Conservation (phyloP, 2,113 vertebrate genomes). For the Camelus bactrianus region DNA sequence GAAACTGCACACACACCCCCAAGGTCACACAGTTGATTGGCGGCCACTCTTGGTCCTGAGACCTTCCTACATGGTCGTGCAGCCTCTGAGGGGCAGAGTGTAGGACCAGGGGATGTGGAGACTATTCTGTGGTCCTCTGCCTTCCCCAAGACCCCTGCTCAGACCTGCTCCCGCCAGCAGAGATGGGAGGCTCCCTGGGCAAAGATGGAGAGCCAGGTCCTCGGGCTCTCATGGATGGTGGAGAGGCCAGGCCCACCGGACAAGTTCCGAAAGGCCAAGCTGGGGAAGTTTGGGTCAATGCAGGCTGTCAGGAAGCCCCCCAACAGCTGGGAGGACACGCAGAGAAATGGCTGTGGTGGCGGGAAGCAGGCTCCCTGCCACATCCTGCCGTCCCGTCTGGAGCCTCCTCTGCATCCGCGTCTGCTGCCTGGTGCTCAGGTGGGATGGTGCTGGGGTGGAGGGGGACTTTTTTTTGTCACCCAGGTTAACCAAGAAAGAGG, state of each 20-base stretch:
- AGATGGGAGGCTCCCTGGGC: neutral
- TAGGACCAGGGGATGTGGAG: neutral
- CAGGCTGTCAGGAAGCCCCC: conserved; percentile 25
- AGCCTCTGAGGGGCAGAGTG: neutral
- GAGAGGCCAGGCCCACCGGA: neutral
- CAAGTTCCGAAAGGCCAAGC: neutral
- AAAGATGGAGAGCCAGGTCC: neutral
- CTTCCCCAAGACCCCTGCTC: neutral
- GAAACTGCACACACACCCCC: neutral
- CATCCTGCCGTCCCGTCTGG: neutral
- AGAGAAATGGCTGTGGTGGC: conserved; percentile 4
- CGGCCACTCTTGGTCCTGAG: neutral
- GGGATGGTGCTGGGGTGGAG: neutral
- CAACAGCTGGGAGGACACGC: conserved; percentile 57
- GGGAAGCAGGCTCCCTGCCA: conserved; percentile 57
- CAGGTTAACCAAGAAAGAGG: neutral
- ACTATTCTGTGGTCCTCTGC: neutral
- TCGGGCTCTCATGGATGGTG: neutral
- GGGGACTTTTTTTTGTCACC: neutral
- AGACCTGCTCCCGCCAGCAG: neutral
- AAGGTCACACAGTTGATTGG: neutral
- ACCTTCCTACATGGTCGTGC: accelerated
- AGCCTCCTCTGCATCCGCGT: neutral
- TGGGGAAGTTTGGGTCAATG: neutral
- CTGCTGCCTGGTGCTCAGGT: neutral